Base-by-base conservation (phyloP, 2,113 vertebrate species). In the Marmota flaviventris region DNA sequence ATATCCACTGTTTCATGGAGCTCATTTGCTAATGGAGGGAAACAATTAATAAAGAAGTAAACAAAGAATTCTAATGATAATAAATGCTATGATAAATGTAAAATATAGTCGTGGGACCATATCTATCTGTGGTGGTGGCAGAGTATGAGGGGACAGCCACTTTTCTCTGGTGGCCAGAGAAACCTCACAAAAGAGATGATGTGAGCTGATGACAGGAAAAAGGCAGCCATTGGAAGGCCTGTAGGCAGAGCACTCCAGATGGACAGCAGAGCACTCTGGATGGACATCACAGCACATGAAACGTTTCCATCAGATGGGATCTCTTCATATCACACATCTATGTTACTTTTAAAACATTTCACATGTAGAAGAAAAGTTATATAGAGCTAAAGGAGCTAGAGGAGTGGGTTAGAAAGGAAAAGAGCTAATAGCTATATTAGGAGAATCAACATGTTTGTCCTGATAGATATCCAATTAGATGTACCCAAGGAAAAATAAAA, bases 281-380 rank as follows among this genome's bases (percentile, higher is more conserved):
- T 5, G 17, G 25, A 63, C 4, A 20, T 29, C 5, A 67, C 5
- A 67, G 18, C 14, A 39, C 27, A 34, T 32, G 8, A 7, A 93
- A 45, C 22, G 4, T 51, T 61, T 25, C 5, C 45, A 70, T 90
- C 32, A 91, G 78, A 91, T 61, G 14, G 18, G 6, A 89, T 85
- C 84, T 79, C 42, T 76, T 87, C 42, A 88, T 20, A 81, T 84
- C 22, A 81, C 29, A 88, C 17, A 70, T 63, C 72, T 93, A 65
- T 3, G 39, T 70, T 63, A n/a, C 42, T 88, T 92, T 82, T 77
- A 81, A 94, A 73, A 58, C 76, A 58, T 78, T 96, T 95, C 45
- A 37, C 3, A 14, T 93, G 83, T 82, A 32, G 18, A 75, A 69
- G 24, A 76, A 81, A 90, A 72, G 17, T 25, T 79, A 2, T 18